Evolutionary conservation across 2,797 vertebrate genomes (phyloP), one percentile per base, ranked within the genome.

Genomic region (Sebastiscus albofasciatus): DNA sequence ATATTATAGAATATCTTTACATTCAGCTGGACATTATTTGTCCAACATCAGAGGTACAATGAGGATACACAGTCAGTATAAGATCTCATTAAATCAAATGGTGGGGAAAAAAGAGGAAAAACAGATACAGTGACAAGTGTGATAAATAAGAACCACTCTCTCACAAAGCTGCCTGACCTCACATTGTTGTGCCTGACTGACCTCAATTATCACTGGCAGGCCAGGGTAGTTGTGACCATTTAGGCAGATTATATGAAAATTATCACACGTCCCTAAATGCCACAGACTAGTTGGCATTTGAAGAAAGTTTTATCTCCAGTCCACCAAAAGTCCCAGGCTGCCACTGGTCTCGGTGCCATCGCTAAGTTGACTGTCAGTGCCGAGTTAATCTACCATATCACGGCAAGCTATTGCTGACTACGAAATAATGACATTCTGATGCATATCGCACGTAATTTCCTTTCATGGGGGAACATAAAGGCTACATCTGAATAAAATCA

Each of bases 251-350:
- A 79, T 80, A 90, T 94, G 85, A 91, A 94, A 93, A 92, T 75
- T 82, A 93, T 87, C 86, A 82, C 85, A 83, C 67, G 8, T 75
- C 80, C 75, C 88, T 89, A 96, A 96, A 96, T 96, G 95, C 91
- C 95, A 95, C 94, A 94, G 94, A 92, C 92, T 85, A 87, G 89
- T 62, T 96, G 95, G 93, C 94, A 96, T 96, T 96, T 96, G 83
- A 84, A 90, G 84, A 84, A 93, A 93, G 71, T 95, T 95, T 96
- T 95, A 96, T 96, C 95, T 95, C 87, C 49, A 49, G 82, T 77
- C 62, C 82, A 85, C 88, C 86, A 93, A 93, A 95, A 95, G 94
- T 90, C 91, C 81, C 81, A 65, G 83, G 83, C 87, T 88, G 87
- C 84, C 73, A 76, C 74, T 89, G 92, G 88, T 82, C 85, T 83